A percentile compares a stretch with the other conserved stretches of the same genome.
Conservation (phyloP, 2,797 vertebrate species). For the Saxicola maurus region DNA sequence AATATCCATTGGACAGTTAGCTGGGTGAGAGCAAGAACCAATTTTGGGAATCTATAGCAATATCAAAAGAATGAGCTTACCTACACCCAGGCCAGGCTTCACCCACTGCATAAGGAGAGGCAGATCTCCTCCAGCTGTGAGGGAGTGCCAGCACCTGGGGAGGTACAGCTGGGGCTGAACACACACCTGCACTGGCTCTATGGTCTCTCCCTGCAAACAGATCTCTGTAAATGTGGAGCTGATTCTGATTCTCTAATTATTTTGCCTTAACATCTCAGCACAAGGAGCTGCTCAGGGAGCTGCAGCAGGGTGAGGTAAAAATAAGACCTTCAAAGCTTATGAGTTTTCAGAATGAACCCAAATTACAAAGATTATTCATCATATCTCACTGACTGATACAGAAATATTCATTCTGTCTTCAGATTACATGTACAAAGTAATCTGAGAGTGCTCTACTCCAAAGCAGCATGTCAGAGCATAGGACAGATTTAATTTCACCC, state of each 20-base stretch:
- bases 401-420: background rate
- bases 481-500: constrained; percentile 1
- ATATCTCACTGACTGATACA: background rate
- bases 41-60: background rate
- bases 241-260: background rate
- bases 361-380: background rate
- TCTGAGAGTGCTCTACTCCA: background rate
- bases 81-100: background rate
- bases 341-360: background rate
- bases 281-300: background rate
- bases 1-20: background rate
- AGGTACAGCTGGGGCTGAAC: background rate
- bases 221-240: background rate
- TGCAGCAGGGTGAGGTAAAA: background rate
- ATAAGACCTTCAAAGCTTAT: background rate
- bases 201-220: background rate
- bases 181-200: background rate
- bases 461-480: background rate
- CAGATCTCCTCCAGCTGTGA: background rate
- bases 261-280: background rate
- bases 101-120: accelerated
- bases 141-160: background rate
- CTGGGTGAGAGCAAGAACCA: background rate
- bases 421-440: background rate
- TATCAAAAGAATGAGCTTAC: background rate